phyloP scores from a whole-genome alignment of 1,140 invertebrate genomes.

The Oscheius sp. region DNA sequence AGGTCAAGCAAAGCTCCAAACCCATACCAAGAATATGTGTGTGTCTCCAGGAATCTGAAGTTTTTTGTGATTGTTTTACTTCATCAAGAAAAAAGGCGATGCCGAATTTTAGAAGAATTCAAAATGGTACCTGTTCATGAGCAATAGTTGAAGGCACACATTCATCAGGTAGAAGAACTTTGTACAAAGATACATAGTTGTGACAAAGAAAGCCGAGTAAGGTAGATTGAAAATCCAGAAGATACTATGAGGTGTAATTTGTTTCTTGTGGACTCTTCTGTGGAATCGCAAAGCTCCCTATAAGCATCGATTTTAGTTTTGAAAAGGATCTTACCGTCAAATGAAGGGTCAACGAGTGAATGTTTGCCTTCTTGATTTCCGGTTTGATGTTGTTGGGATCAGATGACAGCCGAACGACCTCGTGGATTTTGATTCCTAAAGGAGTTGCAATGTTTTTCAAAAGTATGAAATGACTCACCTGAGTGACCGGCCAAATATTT shows the following conservation, averaged over 20 bases:
- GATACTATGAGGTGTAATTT: conserved; percentile 40
- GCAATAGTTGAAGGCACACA: conserved; percentile 37
- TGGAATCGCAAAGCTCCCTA: conserved; percentile 43
- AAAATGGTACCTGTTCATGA: conserved; percentile 40
- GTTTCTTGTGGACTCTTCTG: conserved; percentile 41
- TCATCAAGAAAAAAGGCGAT: not conserved
- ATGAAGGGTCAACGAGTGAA: conserved; percentile 39
- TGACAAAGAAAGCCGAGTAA: conserved; percentile 44
- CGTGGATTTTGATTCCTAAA: conserved; percentile 45
- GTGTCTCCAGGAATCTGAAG: conserved; percentile 53
- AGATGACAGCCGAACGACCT: conserved; percentile 41
- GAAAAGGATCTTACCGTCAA: conserved; percentile 14
- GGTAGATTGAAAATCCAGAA: conserved; percentile 44
- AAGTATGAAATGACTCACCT: conserved; percentile 30
- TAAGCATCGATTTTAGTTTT: not conserved
- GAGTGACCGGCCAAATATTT: conserved; percentile 53
- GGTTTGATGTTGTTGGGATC: conserved; percentile 47
- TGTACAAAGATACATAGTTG: conserved; percentile 36
- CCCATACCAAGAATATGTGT: conserved; percentile 40
- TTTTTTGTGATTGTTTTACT: not conserved
- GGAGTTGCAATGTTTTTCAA: not conserved
- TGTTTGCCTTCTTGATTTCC: conserved; percentile 44
- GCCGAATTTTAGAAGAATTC: not conserved
- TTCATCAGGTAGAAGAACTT: conserved; percentile 42
- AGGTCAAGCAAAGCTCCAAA: conserved; percentile 39